Conservation (phyloP, 2,113 vertebrate species). For the Lophura nycthemera region DNA sequence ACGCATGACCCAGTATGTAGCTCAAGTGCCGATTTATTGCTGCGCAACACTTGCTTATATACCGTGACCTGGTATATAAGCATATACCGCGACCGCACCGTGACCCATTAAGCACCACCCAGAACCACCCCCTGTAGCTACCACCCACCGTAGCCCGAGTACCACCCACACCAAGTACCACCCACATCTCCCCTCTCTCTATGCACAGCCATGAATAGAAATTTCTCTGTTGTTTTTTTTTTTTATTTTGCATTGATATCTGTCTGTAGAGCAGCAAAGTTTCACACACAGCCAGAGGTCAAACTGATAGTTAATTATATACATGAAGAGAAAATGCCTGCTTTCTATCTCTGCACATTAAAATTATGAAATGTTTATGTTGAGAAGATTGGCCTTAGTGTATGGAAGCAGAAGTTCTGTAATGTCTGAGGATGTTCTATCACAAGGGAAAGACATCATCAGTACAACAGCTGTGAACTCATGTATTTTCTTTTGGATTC, state of each 20-base stretch:
- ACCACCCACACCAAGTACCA: no score
- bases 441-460: not conserved
- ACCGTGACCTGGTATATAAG: no score
- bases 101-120: no score
- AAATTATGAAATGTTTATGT: not conserved
- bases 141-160: no score
- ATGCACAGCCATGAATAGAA: not conserved
- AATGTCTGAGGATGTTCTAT: not conserved
- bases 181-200: no score
- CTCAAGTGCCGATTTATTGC: no score
- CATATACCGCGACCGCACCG: no score
- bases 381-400: not conserved
- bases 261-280: conserved; percentile 49
- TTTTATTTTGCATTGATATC: conserved; percentile 54
- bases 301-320: not conserved
- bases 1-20: no score
- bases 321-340: not conserved
- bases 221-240: conserved; percentile 12
- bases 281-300: not conserved
- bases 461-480: not conserved
- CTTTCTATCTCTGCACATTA: not conserved
- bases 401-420: not conserved
- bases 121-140: no score
- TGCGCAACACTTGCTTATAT: no score
- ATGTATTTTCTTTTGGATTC: not conserved